Conservation (phyloP, 2,113 vertebrate species). For the Mastomys natalensis region DNA sequence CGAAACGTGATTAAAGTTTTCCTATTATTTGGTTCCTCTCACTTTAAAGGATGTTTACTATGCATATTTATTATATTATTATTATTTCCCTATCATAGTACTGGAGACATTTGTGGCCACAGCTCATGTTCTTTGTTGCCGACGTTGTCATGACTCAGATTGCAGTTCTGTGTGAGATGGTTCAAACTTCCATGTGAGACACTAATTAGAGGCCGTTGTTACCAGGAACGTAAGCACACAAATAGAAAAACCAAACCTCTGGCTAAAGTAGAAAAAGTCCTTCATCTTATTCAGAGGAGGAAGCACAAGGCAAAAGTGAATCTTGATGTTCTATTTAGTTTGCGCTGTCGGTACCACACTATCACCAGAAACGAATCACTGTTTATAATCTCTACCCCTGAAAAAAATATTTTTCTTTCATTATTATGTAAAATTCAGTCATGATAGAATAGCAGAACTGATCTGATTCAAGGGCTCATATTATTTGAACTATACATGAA, state of each 20-base stretch:
- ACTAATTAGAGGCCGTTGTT: slow-evolving; percentile 73
- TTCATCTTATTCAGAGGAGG: slow-evolving; percentile 6
- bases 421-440: neutral
- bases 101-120: slow-evolving; percentile 14
- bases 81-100: slow-evolving; percentile 36
- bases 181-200: slow-evolving; percentile 62
- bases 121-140: slow-evolving; percentile 37
- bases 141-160: slow-evolving; percentile 69
- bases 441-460: neutral
- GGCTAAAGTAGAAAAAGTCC: slow-evolving; percentile 25
- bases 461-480: neutral
- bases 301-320: neutral
- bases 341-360: neutral
- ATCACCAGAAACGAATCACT: slow-evolving; percentile 28
- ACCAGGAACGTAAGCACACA: slow-evolving; percentile 37
- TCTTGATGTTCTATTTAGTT: slow-evolving; percentile 3
- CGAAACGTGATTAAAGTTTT: slow-evolving; percentile 27
- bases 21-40: neutral
- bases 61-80: slow-evolving; percentile 47
- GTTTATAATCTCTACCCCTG: neutral
- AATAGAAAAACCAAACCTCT: neutral
- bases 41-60: neutral
- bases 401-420: slow-evolving; percentile 4
- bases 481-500: neutral
- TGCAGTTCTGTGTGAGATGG: slow-evolving; percentile 65